Base-by-base conservation (phyloP, 2,797 vertebrate genomes). In the Tarsius wallacei region DNA sequence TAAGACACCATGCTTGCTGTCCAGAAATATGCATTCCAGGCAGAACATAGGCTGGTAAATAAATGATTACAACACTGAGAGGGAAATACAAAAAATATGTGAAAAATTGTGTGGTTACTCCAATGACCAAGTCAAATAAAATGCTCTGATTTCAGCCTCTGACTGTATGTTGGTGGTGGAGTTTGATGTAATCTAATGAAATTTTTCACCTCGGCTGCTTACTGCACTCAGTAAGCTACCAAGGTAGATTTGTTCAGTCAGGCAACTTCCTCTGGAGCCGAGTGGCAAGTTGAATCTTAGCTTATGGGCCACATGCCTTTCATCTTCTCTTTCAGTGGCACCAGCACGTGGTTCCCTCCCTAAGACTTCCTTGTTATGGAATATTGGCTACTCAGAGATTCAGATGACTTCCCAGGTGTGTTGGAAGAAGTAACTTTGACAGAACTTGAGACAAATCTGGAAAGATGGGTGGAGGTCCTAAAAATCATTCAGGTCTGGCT, bases 401-500 rank as follows among this genome's bases (percentile, higher is more conserved):
- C 73, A 85, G 28, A 71, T 61, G 47, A 57, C 6, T 17, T 51
- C 55, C 36, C 83, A 28, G 12, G 8, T 76, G 2, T 64, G 4
- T 36, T 88, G 53, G 53, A 93, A 92, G 28, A 4, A 47, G 63
- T 59, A 42, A 76, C 17, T 81, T 17, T 93, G 57, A 76, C 26
- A 87, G 26, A 49, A 84, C 21, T 8, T 76, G 47, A 55, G 15
- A 14, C 31, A 73, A 77, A n/a, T 76, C 28, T 70, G 73, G 26
- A 90, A 90, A 80, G 31, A 73, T 68, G 21, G 26, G 42, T 1
- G 1, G 53, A 93, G 17, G 14, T 97, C 71, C 83, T 93, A 61
- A 93, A 88, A 90, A 86, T 59, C 77, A 82, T 77, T 47, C 11
- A 59, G 42, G 49, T 93, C 42, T 90, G 76, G 49, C 82, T 97